Base-by-base conservation (phyloP, 2,888 invertebrate genomes). In the Adelognathus sp. region DNA sequence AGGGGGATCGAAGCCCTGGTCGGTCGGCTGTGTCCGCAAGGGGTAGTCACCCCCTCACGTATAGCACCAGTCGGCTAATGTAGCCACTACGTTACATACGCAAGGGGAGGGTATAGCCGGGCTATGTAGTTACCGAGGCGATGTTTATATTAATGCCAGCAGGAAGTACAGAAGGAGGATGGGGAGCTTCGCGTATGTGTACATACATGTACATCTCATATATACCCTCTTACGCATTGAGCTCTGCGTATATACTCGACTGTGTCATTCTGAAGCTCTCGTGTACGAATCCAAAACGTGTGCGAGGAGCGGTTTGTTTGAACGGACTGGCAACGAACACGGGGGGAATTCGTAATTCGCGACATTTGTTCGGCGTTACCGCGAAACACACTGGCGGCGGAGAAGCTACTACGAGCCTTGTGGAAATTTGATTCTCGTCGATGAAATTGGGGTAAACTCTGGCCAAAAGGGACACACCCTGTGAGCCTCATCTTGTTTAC, bases 321-420 rank as follows among this genome's bases (percentile, higher is more conserved):
- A 75, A 73, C 76, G 75, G 56, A 52, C 41, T 41, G 31, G 33
- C 41, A 63, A 29, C 41, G 61, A 27, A 36, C 69, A 67, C 64
- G 73, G 83, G n/a, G 86, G 86, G 85, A 87, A 87, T 88, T 85
- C 84, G 84, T 88, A 87, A 88, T 88, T 88, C 87, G 84, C 85
- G 84, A 86, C 86, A 86, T 87, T 88, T 88, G 87, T 86, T 87
- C 83, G 76, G 79, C 71, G 83, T 85, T 86, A 85, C 84, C 84
- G 79, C 77, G 81, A 78, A 79, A 82, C 71, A 82, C 73, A 75
- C 21, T 31, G 24, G 29, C 44, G 74, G 18, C 56, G 36, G 67
- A 50, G 52, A 54, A 75, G 60, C 24, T 14, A n/a, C 63, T 24
- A 9, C 21, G 24, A 52, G 56, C 69, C 80, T 81, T 79, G 80